Evolutionary conservation across 1,140 invertebrate species (phyloP).

Genomic region (Achroia grisella): DNA sequence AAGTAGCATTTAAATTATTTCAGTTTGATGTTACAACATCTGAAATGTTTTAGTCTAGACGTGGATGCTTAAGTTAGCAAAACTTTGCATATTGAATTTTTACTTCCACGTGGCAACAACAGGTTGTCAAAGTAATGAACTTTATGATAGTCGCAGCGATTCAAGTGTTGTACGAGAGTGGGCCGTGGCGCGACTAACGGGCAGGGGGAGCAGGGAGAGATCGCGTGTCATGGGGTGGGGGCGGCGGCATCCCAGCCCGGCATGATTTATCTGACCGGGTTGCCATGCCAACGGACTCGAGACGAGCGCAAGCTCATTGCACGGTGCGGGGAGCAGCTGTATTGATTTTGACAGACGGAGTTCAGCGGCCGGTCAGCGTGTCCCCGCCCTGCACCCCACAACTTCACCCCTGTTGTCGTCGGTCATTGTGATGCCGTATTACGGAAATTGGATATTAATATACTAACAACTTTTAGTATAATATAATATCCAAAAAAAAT

Average conservation of each 20-base stretch:
- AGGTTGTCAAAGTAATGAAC: conserved; percentile 15
- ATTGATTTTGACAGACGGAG: conserved; percentile 57
- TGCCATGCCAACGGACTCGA: conserved; percentile 35
- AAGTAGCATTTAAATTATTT: too few species aligned
- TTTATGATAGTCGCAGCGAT: conserved; percentile 6
- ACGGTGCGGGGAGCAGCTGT: conserved; percentile 45
- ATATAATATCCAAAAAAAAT: too few species aligned
- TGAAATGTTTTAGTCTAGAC: not conserved
- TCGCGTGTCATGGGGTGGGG: conserved; percentile 1
- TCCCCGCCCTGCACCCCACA: conserved; percentile 14
- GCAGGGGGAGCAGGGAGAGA: not conserved
- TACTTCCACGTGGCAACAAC: conserved; percentile 16
- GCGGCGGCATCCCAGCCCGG: conserved; percentile 4
- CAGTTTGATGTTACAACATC: too few species aligned
- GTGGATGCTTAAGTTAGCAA: not conserved
- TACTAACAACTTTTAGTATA: too few species aligned
- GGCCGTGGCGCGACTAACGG: conserved; percentile 4
- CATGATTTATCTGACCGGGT: conserved; percentile 29
- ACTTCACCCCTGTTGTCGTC: not conserved
- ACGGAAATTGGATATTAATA: too few species aligned
- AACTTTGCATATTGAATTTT: not conserved
- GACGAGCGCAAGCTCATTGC: conserved; percentile 26
- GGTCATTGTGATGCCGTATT: not conserved
- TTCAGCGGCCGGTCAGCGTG: conserved; percentile 44
- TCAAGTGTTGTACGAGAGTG: conserved; percentile 12